Conservation (phyloP, 2,797 vertebrate species). For the Neopelma chrysocephalum region DNA sequence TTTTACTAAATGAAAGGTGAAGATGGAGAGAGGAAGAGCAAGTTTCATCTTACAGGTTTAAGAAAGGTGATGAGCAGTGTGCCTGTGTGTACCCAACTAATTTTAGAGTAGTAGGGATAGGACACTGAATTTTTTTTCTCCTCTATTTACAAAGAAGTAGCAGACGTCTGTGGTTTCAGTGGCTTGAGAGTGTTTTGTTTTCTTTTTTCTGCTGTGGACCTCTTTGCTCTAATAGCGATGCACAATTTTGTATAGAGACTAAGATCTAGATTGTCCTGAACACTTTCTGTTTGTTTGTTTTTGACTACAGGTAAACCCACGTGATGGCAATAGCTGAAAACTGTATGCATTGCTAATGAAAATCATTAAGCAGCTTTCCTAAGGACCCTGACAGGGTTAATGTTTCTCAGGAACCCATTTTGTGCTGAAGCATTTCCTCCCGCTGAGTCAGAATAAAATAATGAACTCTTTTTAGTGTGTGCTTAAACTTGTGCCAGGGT, state of each 20-base stretch:
- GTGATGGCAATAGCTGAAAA: not conserved
- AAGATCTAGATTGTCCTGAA: not conserved
- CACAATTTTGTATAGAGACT: not conserved
- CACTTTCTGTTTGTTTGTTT: not conserved
- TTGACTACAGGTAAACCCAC: not conserved
- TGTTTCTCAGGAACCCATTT: constrained; percentile 49
- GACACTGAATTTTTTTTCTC: not conserved
- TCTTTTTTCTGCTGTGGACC: not conserved
- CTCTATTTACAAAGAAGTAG: not conserved
- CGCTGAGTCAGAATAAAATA: constrained; percentile 59
- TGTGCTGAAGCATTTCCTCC: constrained; percentile 69
- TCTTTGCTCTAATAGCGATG: not conserved
- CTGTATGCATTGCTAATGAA: not conserved
- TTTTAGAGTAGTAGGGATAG: not conserved
- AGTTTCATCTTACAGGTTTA: not conserved
- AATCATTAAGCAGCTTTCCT: not conserved
- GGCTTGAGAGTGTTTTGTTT: not conserved
- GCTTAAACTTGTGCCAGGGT: constrained; percentile 2
- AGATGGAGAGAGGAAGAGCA: not conserved
- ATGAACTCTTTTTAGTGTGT: constrained; percentile 44
- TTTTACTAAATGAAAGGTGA: not conserved
- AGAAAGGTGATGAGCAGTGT: not conserved
- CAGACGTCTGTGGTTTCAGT: not conserved
- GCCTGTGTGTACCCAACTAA: fast-evolving
- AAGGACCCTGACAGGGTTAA: constrained; percentile 1